Evolutionary conservation across 1,140 invertebrate genomes (phyloP).

Genomic region (Cherax quadricarinatus): DNA sequence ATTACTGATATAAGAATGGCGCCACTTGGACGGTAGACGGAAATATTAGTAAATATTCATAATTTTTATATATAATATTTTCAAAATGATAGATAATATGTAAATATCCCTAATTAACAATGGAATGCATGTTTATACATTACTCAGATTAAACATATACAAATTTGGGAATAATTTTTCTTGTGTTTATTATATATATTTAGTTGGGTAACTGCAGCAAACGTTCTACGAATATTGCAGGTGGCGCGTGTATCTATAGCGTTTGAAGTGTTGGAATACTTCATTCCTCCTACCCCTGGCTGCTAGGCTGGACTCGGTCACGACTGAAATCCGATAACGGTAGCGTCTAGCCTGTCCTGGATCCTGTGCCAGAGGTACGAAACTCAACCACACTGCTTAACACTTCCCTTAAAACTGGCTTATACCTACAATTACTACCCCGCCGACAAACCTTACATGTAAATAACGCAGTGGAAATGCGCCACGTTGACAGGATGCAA

Average conservation of each 20-base stretch:
- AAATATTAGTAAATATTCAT: no score
- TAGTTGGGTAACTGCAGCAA: neutral
- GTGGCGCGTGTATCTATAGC: neutral
- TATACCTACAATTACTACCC: neutral
- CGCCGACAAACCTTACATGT: neutral
- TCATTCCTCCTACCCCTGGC: constrained; percentile 57
- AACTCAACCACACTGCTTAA: neutral
- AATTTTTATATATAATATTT: no score
- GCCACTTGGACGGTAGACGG: no score
- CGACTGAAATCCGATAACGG: constrained; percentile 72
- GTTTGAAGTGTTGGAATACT: constrained; percentile 57
- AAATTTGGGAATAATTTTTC: no score
- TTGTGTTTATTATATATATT: no score
- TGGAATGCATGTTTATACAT: no score
- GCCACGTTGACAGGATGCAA: neutral
- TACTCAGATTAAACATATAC: no score
- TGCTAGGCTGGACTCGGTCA: constrained; percentile 50
- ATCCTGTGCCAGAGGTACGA: constrained; percentile 42
- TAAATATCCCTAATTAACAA: no score
- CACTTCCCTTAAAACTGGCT: neutral
- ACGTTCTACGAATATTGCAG: neutral
- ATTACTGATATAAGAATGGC: no score
- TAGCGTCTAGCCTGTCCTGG: constrained; percentile 67
- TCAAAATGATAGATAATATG: no score
- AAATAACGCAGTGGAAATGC: neutral